Percentiles rank a stretch among this genome's conserved stretches.
phyloP scores from a whole-genome alignment of 2,888 invertebrate species.

The Galerucella pusilla region DNA sequence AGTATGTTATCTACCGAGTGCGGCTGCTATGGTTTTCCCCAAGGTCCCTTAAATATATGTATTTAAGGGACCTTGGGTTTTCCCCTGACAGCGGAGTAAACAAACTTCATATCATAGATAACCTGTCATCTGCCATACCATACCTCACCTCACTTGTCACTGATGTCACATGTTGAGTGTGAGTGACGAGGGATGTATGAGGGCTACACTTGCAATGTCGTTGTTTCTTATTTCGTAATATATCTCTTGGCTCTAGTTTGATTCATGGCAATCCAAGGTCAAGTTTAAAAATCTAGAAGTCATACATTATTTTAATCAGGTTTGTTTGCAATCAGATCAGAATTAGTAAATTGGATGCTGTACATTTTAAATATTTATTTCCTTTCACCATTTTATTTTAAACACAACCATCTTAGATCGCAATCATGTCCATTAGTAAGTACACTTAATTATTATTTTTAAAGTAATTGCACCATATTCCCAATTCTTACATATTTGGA shows the following conservation, averaged over 20 bases:
- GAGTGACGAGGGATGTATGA: too few relatives aligned
- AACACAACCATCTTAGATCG: neutral
- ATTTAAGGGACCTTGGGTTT: too few relatives aligned
- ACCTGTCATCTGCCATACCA: too few relatives aligned
- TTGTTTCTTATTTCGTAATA: neutral
- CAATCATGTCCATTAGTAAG: constrained; percentile 26
- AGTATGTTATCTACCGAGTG: too few relatives aligned
- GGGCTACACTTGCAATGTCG: too few relatives aligned
- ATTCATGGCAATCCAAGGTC: constrained; percentile 20
- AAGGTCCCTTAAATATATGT: too few relatives aligned
- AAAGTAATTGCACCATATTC: constrained; percentile 1
- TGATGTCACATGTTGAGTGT: too few relatives aligned
- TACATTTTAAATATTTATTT: neutral
- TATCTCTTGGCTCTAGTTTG: neutral
- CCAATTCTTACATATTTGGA: neutral
- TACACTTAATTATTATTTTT: neutral
- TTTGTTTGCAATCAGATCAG: constrained; percentile 21
- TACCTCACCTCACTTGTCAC: too few relatives aligned
- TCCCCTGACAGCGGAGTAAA: too few relatives aligned
- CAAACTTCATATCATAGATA: too few relatives aligned
- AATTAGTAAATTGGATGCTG: constrained; percentile 8
- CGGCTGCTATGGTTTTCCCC: too few relatives aligned
- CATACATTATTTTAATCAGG: constrained; percentile 10
- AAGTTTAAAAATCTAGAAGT: constrained; percentile 8
- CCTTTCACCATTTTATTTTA: constrained; percentile 4